Percentiles rank a stretch among this genome's conserved stretches.
phyloP scores from a whole-genome alignment of 2,113 vertebrate genomes.

The Gallinago undulata region DNA sequence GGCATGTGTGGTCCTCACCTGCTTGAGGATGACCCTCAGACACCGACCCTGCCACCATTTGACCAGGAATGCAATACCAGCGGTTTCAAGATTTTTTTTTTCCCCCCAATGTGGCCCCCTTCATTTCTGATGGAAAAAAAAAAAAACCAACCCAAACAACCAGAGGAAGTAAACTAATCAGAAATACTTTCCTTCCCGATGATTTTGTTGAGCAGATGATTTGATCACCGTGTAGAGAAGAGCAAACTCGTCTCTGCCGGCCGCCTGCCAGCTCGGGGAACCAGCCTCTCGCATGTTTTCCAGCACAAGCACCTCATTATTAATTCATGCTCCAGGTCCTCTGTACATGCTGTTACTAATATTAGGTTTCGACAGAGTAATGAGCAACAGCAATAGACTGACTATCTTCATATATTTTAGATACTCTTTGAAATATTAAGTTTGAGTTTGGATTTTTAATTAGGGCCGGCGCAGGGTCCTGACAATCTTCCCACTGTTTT shows the following conservation, averaged over 20 bases:
- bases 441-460: slow-evolving; percentile 76
- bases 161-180: slow-evolving; percentile 29
- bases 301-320: slow-evolving; percentile 79
- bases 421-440: slow-evolving; percentile 71
- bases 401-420: slow-evolving; percentile 74
- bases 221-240: slow-evolving; percentile 45
- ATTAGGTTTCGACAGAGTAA: slow-evolving; percentile 79
- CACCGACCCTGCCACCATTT: not conserved
- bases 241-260: slow-evolving; percentile 32
- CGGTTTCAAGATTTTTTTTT: not conserved
- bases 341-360: slow-evolving; percentile 80
- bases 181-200: slow-evolving; percentile 42
- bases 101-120: not conserved
- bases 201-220: slow-evolving; percentile 49
- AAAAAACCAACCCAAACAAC: not conserved
- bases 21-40: not conserved
- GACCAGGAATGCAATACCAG: not conserved
- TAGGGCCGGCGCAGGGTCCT: slow-evolving; percentile 28
- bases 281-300: slow-evolving; percentile 71
- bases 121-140: not conserved
- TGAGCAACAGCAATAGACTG: slow-evolving; percentile 69
- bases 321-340: slow-evolving; percentile 79
- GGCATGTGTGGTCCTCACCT: not conserved
- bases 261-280: slow-evolving; percentile 62
- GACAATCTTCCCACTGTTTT: slow-evolving; percentile 50